Evolutionary conservation across 2,797 vertebrate species (phyloP).

Genomic region (Pampus argenteus): DNA sequence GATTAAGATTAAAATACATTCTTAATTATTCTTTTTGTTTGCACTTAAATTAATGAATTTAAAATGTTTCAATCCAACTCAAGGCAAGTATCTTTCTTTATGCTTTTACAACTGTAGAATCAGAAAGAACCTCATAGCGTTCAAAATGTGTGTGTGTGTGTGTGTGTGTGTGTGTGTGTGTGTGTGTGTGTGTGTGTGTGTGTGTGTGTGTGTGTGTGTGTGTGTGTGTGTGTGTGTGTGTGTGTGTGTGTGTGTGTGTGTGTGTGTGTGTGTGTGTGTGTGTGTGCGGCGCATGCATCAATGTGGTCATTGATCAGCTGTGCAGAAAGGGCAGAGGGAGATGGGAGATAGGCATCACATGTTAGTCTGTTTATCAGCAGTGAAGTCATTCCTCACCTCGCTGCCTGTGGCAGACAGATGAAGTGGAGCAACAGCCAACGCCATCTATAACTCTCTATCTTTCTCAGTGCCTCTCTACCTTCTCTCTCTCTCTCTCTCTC

Average conservation of each 20-base stretch:
- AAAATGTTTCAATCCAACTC: not conserved
- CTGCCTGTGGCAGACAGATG: constrained; percentile 53
- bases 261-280: constrained; percentile 1
- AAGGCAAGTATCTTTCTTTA: no score
- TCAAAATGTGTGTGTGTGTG: not conserved
- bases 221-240: not conserved
- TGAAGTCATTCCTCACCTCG: constrained; percentile 54
- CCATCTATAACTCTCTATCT: constrained; percentile 42
- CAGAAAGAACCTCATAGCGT: constrained; percentile 9
- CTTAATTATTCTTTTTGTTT: not conserved
- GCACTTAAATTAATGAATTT: no score
- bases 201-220: not conserved
- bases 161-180: constrained; percentile 1
- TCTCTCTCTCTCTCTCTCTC: constrained; percentile 25
- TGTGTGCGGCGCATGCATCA: not conserved
- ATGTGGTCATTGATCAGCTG: constrained; percentile 63
- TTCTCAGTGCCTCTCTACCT: no score
- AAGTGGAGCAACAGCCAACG: constrained; percentile 40
- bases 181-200: constrained; percentile 11
- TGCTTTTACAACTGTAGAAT: not conserved
- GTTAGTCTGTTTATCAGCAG: constrained; percentile 68
- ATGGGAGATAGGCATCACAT: constrained; percentile 59
- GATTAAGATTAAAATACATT: not conserved
- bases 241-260: constrained; percentile 6
- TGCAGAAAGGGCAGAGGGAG: constrained; percentile 19